Base-by-base conservation (phyloP, 2,113 vertebrate species). In the Argyrosomus japonicus region DNA sequence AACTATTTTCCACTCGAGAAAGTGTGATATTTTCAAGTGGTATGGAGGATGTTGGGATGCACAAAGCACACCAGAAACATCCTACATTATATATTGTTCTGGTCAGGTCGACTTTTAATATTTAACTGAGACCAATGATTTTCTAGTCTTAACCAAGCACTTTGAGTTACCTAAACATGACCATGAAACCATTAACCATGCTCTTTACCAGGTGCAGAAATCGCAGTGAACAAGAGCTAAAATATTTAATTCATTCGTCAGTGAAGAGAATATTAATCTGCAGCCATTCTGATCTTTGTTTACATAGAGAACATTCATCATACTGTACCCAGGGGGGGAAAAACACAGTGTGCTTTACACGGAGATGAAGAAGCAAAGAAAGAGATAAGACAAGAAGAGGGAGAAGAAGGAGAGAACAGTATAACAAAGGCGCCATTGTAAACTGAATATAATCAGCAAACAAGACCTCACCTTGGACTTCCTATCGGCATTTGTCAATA, bases 211-310 rank as follows among this genome's bases (percentile, higher is more conserved):
- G 64, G 40, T 70, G 47, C 56, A 36, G 17, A 69, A 61, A 32
- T 29, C n/a, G 21, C 29, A 48, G 68, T 19, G n/a, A 79, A 73
- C 45, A 70, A n/a, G 32, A 63, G 27, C 21, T 70, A 47, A 78
- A 65, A 51, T 43, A 47, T 50, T 71, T 15, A 32, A 47, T 54
- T 12, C 17, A 58, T 27, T 25, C n/a, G 56, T 62, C 10, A 15
- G 47, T 29, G 5, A 60, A 76, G 45, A 65, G 14, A 71, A 79
- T 53, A 56, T 43, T 50, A 29, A 32, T 68, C 19, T 40, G 53
- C 29, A 62, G 53, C 45, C 6, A 45, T 40, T 75, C n/a, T 48
- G 45, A 75, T 76, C 27, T 60, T 18, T 60, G 58, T 32, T 77
- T 40, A 5, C 21, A 29, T 3, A 18, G 40, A 8, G 53, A 14